Evolutionary conservation across 2,113 vertebrate species (phyloP), one percentile per base, ranked within the genome.

Genomic region (Tragulus kanchil): DNA sequence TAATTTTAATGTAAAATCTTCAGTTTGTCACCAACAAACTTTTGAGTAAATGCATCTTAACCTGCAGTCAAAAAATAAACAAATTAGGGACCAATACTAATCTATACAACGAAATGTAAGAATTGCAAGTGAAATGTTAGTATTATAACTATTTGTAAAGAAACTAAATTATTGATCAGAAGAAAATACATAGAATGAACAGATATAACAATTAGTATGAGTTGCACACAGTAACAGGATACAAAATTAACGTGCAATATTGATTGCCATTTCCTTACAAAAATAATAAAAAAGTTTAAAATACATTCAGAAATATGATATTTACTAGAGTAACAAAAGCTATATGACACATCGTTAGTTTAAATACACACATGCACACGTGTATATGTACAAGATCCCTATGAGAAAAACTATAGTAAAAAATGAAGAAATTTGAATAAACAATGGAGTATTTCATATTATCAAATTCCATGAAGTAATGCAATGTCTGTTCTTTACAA

Each of bases 311-410:
- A 84, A 67, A 59, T 45, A 50, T 42, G 5, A 17, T 83, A 42
- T 59, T 89, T 14, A 14, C 16, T 83, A 65, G 36, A 92, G 8
- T 82, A 65, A 59, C 4, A 58, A 73, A 79, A 67, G 3, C 1
- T 36, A 64, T 26, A 21, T 67, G 67, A 36, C 3, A 87, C 8
- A 62, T 5, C 6, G 36, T 21, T 50, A 8, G 0, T 69, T 85
- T 62, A 86, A 61, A 69, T 48, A 54, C 23, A 50, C 7, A 42
- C 28, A 48, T 19, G 65, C 6, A 16, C 5, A 73, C 15, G 10
- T 8, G 6, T 17, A 67, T 0, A 59, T 4, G 65, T 10, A 71
- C 4, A 45, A 36, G 2, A 28, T 11, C 1, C 1, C 42, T 25
- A 23, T 65, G 31, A 59, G 10, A n/a, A 59, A 77, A 84, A 54